These are phyloP conservation scores for Buceros bicornis DNA, from an alignment of 2,797 vertebrate species.

Conservation along the genomic window DNA sequence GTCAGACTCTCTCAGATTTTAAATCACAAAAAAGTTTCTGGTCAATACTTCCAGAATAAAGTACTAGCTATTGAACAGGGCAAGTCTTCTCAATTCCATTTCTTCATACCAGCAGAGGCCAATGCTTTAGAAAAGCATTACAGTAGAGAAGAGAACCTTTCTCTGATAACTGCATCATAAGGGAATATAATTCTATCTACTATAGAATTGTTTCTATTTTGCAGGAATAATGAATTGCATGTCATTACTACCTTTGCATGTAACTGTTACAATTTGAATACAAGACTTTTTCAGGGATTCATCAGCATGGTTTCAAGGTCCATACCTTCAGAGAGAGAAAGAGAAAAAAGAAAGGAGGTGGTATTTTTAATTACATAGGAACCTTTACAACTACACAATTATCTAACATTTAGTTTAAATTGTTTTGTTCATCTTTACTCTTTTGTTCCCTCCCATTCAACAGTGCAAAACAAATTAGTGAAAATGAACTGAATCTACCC, in stretches of 20 bases:
- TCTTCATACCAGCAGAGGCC: not conserved
- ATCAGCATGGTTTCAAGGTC: not conserved
- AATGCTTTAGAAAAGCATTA: not conserved
- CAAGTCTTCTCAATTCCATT: not conserved
- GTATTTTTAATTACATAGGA: not conserved
- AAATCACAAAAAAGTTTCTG: constrained; percentile 14
- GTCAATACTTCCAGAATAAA: not conserved
- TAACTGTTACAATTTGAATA: not conserved
- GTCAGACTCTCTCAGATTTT: not conserved
- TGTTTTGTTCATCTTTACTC: not conserved
- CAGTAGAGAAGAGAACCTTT: not conserved
- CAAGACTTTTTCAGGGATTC: not conserved
- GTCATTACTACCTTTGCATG: not conserved
- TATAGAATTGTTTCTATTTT: not conserved
- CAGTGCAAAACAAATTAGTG: not conserved
- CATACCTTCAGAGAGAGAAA: not conserved
- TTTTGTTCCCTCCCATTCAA: not conserved
- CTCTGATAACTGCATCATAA: not conserved
- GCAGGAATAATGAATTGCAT: not conserved
- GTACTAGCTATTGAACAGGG: not conserved
- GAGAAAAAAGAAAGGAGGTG: not conserved
- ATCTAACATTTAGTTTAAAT: not conserved
- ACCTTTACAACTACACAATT: not conserved
- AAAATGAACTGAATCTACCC: not conserved
- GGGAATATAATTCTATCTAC: not conserved